Conservation (phyloP, 2,797 vertebrate species). For the Jordanella pulchra region DNA sequence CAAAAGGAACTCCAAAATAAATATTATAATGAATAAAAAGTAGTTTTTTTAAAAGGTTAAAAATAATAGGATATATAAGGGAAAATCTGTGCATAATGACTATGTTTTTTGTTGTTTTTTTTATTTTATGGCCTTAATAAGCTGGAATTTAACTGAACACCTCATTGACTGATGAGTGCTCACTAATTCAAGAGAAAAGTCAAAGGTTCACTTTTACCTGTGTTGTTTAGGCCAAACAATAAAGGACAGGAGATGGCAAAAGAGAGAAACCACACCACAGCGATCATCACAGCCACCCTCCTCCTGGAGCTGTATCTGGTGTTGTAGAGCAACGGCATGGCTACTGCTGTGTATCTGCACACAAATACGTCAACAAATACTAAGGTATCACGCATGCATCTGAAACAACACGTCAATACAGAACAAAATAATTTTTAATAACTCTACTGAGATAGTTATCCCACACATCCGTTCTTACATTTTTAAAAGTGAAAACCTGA, state of each 20-base stretch:
- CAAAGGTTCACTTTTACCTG: constrained; percentile 77
- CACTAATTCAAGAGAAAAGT: not conserved
- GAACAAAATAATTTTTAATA: constrained; percentile 5
- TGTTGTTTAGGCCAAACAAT: constrained; percentile 95
- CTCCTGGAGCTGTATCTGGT: constrained; percentile 97
- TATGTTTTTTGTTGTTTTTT: too few relatives aligned
- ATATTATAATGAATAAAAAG: not conserved
- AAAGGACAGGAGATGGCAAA: constrained; percentile 97
- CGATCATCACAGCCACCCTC: constrained; percentile 93
- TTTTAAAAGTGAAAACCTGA: constrained; percentile 25
- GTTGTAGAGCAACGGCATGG: constrained; percentile 98
- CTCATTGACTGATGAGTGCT: not conserved
- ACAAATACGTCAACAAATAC: constrained; percentile 4
- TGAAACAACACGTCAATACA: not conserved
- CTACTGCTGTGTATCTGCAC: constrained; percentile 95
- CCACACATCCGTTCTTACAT: constrained; percentile 9
- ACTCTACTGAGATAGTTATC: constrained; percentile 5
- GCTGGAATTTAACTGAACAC: not conserved
- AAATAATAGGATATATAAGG: not conserved
- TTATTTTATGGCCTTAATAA: not conserved
- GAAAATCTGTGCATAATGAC: not conserved
- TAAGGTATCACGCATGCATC: not conserved
- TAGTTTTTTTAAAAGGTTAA: not conserved
- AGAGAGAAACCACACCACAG: constrained; percentile 95
- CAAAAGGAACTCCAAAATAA: not conserved